Evolutionary conservation across 2,888 invertebrate genomes (phyloP), one percentile per base, ranked within the genome.

Genomic region (Ennomos fuscantarius): DNA sequence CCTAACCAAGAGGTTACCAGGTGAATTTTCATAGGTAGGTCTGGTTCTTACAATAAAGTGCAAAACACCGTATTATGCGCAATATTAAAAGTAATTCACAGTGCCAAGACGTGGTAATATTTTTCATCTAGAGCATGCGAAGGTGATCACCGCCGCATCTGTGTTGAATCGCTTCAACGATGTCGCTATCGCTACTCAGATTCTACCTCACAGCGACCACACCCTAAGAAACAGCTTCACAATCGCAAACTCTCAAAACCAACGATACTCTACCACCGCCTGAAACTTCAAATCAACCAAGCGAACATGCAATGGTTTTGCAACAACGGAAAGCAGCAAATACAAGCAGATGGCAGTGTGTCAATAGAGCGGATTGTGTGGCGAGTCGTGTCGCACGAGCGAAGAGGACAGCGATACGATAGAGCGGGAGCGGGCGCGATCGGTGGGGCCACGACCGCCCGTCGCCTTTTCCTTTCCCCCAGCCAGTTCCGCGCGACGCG

Each of bases 331-430:
- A 48, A 9, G n/a, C 8, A 36, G 40, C 35, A 24, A 13, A 35
- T 52, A 36, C 10, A 13, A 15, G 41, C 8, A 42, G n/a, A 32
- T 36, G 40, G 35, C 24, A 31, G 46, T 57, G 42, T 43, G 45
- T 57, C 47, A 11, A 68, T 65, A 63, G 15, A 70, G 70, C 67
- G 70, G 72, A 64, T 73, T 72, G 76, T 43, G 51, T 44, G 51
- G 72, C 79, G 79, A 81, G 79, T 80, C 83, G 86, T 84, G 81
- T 74, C 72, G 80, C 84, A 82, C 66, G 84, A 84, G 83, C 84
- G 82, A 84, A 75, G 69, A 84, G 65, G 82, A 83, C 75, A 73
- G 83, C 76, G 80, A 78, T 79, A 80, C 53, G 65, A 61, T 60
- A 69, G 71, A 69, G 76, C 77, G 81, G 73, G 72, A 72, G 77